Conservation (phyloP, 2,797 vertebrate species). For the Pantherophis vulpinus region DNA sequence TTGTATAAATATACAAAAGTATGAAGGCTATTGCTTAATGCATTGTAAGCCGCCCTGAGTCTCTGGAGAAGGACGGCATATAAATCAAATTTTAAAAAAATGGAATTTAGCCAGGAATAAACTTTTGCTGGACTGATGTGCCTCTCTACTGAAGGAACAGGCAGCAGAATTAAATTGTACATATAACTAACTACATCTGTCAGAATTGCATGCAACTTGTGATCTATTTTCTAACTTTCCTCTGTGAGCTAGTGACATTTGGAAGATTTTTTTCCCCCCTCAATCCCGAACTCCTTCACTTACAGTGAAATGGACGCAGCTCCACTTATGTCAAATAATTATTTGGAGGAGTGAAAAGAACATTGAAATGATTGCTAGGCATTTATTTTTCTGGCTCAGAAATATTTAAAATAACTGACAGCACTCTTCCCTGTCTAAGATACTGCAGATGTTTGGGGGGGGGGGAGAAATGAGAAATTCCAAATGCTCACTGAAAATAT, state of each 20-base stretch:
- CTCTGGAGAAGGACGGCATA: no score
- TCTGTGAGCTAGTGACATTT: slow-evolving; percentile 8
- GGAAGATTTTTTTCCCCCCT: neutral
- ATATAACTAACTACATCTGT: slow-evolving; percentile 1
- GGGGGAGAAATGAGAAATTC: neutral
- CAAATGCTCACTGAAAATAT: neutral
- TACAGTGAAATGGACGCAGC: slow-evolving; percentile 7
- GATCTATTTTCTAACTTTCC: slow-evolving; percentile 1
- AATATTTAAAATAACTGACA: slow-evolving; percentile 23
- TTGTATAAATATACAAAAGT: no score
- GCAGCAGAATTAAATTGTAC: neutral
- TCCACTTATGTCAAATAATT: neutral
- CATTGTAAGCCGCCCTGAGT: no score
- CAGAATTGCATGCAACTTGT: slow-evolving; percentile 1
- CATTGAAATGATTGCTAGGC: slow-evolving; percentile 2
- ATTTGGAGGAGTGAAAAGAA: neutral
- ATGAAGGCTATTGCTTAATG: no score
- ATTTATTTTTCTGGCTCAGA: slow-evolving; percentile 30
- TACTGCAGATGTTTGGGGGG: neutral
- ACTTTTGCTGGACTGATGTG: neutral
- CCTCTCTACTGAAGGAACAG: neutral
- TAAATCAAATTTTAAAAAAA: no score
- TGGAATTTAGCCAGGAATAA: neutral
- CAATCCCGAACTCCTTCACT: slow-evolving; percentile 13
- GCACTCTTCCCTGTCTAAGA: slow-evolving; percentile 1